Percentiles rank a stretch among this genome's conserved stretches.
Evolutionary conservation across 1,140 invertebrate species (phyloP).

Genomic region (Cephus cinctus): DNA sequence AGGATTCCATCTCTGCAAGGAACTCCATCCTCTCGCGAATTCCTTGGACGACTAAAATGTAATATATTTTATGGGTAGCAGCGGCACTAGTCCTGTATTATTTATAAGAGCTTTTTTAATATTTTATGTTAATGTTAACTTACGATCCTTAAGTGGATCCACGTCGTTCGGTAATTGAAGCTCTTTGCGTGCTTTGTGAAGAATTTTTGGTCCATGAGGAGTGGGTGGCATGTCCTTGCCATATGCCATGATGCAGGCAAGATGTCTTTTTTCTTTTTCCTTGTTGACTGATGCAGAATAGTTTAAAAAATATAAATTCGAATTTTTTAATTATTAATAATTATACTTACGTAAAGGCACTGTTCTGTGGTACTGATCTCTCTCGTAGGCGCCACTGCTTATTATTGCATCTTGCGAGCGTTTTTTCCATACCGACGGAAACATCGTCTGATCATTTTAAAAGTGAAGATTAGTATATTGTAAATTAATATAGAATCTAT

Average conservation of each 20-base stretch:
- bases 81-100: neutral
- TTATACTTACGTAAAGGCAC: slow-evolving; percentile 44
- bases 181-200: slow-evolving; percentile 25
- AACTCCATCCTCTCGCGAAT: slow-evolving; percentile 55
- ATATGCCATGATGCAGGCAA: slow-evolving; percentile 54
- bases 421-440: slow-evolving; percentile 32
- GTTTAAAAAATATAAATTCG: neutral
- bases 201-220: slow-evolving; percentile 33
- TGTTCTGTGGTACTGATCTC: slow-evolving; percentile 48
- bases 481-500: slow-evolving; percentile 2
- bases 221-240: slow-evolving; percentile 53
- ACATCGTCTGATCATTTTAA: slow-evolving; percentile 18
- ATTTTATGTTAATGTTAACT: slow-evolving; percentile 13
- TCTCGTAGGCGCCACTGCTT: slow-evolving; percentile 45
- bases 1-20: slow-evolving; percentile 50
- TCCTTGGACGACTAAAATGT: slow-evolving; percentile 44
- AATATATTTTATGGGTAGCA: slow-evolving; percentile 3
- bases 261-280: slow-evolving; percentile 50
- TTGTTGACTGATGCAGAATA: slow-evolving; percentile 37
- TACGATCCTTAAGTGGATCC: slow-evolving; percentile 43
- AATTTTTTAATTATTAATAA: neutral
- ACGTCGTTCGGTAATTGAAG: slow-evolving; percentile 15
- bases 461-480: slow-evolving; percentile 4
- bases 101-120: slow-evolving; percentile 7
- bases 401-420: slow-evolving; percentile 35